A percentile compares a stretch with the other conserved stretches of the same genome.
These are phyloP conservation scores for Scalopus aquaticus DNA, from an alignment of 2,113 vertebrate genomes.

Conservation along the genomic window DNA sequence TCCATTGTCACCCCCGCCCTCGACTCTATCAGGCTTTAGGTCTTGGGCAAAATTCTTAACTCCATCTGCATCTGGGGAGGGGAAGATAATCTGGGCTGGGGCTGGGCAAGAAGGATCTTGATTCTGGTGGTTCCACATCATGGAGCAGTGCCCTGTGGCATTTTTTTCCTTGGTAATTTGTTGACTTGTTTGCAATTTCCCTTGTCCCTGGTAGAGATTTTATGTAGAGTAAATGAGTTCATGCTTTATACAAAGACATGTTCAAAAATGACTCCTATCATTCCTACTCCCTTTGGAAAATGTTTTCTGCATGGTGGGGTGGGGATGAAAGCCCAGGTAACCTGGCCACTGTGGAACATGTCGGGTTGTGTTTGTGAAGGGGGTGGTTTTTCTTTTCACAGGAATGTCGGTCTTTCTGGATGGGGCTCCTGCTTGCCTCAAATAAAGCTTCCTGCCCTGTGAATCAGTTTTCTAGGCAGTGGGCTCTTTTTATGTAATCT, in stretches of 20 bases:
- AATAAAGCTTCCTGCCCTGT: not conserved
- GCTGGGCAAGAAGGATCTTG: not conserved
- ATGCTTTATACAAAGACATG: not conserved
- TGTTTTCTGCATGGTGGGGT: not conserved
- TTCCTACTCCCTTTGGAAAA: not conserved
- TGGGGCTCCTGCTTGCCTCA: not conserved
- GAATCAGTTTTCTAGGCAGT: not conserved
- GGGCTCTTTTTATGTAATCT: not conserved
- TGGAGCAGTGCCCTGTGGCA: too few species aligned
- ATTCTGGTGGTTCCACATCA: not conserved
- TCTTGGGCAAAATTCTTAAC: not conserved
- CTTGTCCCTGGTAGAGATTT: not conserved
- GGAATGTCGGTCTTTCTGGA: not conserved
- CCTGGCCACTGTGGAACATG: not conserved
- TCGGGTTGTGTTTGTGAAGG: not conserved
- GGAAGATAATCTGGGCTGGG: not conserved
- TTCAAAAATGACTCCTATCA: not conserved
- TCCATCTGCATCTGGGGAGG: rapidly evolving
- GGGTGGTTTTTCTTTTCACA: not conserved
- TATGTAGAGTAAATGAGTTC: not conserved
- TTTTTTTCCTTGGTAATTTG: not conserved
- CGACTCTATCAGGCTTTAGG: not conserved
- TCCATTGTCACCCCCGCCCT: too few species aligned
- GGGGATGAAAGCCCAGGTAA: not conserved
- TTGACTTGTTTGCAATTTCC: not conserved